Conservation (phyloP, 2,113 vertebrate species). For the Cyprinodon brontotheroides region DNA sequence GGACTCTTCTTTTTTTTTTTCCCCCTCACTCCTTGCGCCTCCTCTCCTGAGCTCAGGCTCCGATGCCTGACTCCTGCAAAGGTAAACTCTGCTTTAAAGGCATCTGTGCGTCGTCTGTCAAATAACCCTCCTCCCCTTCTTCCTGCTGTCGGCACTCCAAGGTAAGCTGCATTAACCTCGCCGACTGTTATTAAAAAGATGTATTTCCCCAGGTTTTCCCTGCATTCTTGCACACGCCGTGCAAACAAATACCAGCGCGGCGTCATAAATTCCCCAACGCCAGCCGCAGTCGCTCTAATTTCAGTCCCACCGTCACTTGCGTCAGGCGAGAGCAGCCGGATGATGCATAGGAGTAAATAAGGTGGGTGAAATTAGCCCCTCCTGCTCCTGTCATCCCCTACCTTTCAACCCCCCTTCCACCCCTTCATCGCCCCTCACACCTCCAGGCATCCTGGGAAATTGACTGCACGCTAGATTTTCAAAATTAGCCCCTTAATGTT, state of each 20-base stretch:
- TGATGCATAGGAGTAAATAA: constrained; percentile 99
- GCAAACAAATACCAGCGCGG: constrained; percentile 89
- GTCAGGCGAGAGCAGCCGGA: constrained; percentile 90
- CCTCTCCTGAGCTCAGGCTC: constrained; percentile 91
- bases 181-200: constrained; percentile 98
- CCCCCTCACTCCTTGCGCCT: constrained; percentile 13
- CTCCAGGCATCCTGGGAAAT: constrained; percentile 90
- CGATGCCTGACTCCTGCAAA: constrained; percentile 86
- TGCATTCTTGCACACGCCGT: constrained; percentile 72
- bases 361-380: constrained; percentile 95
- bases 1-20: constrained; percentile 82
- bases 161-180: constrained; percentile 98
- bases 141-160: constrained; percentile 90
- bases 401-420: constrained; percentile 80
- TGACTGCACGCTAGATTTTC: constrained; percentile 99
- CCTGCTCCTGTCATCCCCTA: constrained; percentile 93
- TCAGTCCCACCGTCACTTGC: constrained; percentile 88
- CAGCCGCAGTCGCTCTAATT: constrained; percentile 87
- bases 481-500: constrained; percentile 99
- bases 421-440: constrained; percentile 61
- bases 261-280: constrained; percentile 94
- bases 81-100: constrained; percentile 92
- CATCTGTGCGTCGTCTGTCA: constrained; percentile 60
- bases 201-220: constrained; percentile 88
- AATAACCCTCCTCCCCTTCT: constrained; percentile 79